Base-by-base conservation (phyloP, 1,140 invertebrate genomes). In the Platorchestia sp. region DNA sequence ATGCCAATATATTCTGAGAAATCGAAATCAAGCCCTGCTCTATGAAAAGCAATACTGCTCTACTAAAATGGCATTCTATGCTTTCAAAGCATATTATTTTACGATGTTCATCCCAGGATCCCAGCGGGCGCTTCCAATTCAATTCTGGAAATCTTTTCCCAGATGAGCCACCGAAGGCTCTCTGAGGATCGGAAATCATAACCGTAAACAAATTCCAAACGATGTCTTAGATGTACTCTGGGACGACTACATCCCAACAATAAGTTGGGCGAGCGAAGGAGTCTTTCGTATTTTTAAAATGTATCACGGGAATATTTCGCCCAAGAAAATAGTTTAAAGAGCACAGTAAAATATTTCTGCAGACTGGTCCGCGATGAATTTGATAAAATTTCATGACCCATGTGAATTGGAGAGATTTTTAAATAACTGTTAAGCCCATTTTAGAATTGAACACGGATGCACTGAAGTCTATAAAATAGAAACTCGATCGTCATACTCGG, bases 111-210 rank as follows among this genome's bases (percentile, higher is more conserved):
- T 89, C 87, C 36, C 36, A 16, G 5, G 87, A 89, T 41, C 87
- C 87, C 41, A 89, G 87, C 43, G 36, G n/a, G 87, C 41, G 87
- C 87, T 89, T 89, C 41, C 41, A 89, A 89, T 89, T 89, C 87
- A 89, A 89, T 89, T 89, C 42, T 89, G 87, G 42, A 89, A 89
- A 89, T 89, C 87, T 89, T 89, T 89, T 89, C 87, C 87, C 87
- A 89, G 87, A 89, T 89, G 87, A 89, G 87, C 41, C 36, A 42
- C 87, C 10, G 87, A 44, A 89, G 87, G 27, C 27, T 89, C 87
- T 89, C 87, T 44, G 43, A 41, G 42, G 87, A 89, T 89, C 87
- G 87, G 87, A 89, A 89, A 89, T 89, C 87, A 89, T 89, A 89
- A 89, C 87, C 87, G 87, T 89, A 89, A 89, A 89, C 87, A 89